Evolutionary conservation across 2,113 vertebrate genomes (phyloP).

Genomic region (Lota lota): DNA sequence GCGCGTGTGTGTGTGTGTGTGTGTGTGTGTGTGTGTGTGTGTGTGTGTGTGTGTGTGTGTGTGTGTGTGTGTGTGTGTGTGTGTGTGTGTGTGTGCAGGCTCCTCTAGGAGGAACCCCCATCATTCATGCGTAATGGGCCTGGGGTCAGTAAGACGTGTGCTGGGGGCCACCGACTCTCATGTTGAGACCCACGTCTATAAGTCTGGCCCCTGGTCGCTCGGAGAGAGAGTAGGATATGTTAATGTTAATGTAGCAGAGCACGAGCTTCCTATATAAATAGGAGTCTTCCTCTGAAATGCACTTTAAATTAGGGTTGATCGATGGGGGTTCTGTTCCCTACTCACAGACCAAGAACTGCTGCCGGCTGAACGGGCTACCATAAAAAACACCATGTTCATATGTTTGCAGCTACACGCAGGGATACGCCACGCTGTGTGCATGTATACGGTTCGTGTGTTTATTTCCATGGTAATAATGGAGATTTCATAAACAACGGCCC

Average conservation of each 20-base stretch:
- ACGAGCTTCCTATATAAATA: conserved; percentile 35
- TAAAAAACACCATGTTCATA: not conserved
- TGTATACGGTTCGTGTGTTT: not conserved
- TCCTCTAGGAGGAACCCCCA: not conserved
- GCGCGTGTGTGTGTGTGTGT: too few relatives aligned
- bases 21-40: too few relatives aligned
- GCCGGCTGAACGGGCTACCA: not conserved
- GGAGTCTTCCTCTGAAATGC: conserved; percentile 24
- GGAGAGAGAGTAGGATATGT: conserved; percentile 17
- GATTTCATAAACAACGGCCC: too few relatives aligned
- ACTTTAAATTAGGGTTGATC: conserved; percentile 9
- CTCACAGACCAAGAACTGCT: too few relatives aligned
- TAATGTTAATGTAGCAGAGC: conserved; percentile 34
- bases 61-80: too few relatives aligned
- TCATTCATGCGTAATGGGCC: not conserved
- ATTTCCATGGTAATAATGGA: not conserved
- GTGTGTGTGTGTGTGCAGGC: too few relatives aligned
- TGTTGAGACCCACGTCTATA: conserved; percentile 27
- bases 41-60: too few relatives aligned
- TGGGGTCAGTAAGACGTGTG: conserved; percentile 42
- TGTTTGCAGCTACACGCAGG: not conserved
- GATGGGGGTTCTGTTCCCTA: conserved; percentile 6
- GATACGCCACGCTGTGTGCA: not conserved
- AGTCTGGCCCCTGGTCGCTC: too few relatives aligned
- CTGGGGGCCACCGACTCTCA: conserved; percentile 14